Evolutionary conservation across 2,797 vertebrate species (phyloP).

Genomic region (Tokudaia muenninki): DNA sequence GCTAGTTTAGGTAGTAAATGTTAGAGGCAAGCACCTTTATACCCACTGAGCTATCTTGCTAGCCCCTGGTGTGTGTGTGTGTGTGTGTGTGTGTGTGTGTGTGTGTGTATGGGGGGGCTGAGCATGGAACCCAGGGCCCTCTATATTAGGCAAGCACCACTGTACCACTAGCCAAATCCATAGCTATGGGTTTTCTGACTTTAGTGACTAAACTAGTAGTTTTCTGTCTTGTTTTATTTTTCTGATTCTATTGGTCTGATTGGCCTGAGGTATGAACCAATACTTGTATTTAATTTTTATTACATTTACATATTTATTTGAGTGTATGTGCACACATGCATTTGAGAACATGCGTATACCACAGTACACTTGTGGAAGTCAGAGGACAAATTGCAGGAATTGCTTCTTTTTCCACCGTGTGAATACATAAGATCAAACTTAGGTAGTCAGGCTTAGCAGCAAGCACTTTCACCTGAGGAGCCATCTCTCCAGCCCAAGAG

Average conservation of each 20-base stretch:
- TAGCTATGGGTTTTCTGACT: not conserved
- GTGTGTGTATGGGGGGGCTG: not conserved
- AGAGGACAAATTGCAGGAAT: not conserved
- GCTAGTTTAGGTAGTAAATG: not conserved
- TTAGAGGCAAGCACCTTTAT: not conserved
- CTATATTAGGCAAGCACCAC: not conserved
- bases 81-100: not conserved
- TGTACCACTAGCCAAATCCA: not conserved
- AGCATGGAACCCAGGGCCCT: not conserved
- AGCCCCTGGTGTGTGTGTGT: not conserved
- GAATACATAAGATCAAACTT: not conserved
- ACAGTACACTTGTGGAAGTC: not conserved
- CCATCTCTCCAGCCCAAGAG: not conserved
- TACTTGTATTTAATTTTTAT: not conserved
- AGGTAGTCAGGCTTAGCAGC: not conserved
- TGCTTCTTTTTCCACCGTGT: not conserved
- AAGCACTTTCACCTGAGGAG: not conserved
- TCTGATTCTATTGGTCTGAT: conserved; percentile 37
- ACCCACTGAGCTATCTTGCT: not conserved
- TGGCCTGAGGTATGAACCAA: not conserved
- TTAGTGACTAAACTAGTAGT: not conserved
- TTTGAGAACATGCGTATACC: not conserved
- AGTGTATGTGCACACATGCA: not conserved
- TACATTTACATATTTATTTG: not conserved
- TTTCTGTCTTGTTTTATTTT: not conserved